Conservation (phyloP, 2,797 vertebrate species). For the Myiotriccus ornatus region DNA sequence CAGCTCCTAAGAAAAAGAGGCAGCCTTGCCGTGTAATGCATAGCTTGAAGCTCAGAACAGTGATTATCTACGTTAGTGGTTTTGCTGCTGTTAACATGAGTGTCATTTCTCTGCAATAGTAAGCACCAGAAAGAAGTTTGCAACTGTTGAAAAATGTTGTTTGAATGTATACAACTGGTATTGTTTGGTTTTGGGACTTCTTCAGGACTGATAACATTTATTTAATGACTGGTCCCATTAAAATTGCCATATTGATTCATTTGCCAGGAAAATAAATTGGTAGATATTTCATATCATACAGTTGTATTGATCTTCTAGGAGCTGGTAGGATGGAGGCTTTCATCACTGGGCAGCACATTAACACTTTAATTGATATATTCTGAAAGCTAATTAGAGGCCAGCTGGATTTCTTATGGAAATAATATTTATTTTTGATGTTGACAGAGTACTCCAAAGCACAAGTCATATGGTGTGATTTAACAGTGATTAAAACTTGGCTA, state of each 20-base stretch:
- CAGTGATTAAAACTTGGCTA: slow-evolving; percentile 50
- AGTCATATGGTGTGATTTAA: slow-evolving; percentile 42
- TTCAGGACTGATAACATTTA: slow-evolving; percentile 14
- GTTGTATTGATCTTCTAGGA: slow-evolving; percentile 23
- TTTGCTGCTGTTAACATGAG: not conserved
- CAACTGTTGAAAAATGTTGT: not conserved
- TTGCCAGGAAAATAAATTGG: slow-evolving; percentile 60
- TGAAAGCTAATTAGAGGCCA: slow-evolving; percentile 54
- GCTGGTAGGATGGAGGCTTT: not conserved
- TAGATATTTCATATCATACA: not conserved
- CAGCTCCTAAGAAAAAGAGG: not conserved
- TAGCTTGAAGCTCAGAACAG: not conserved
- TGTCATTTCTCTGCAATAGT: not conserved
- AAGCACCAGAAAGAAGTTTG: not conserved
- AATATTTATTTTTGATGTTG: slow-evolving; percentile 51
- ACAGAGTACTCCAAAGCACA: slow-evolving; percentile 15
- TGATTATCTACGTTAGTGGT: not conserved
- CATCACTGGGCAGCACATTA: slow-evolving; percentile 16
- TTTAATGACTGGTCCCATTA: slow-evolving; percentile 34
- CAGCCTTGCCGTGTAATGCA: not conserved
- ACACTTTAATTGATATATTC: slow-evolving; percentile 55
- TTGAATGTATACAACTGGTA: not conserved
- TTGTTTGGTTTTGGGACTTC: not conserved
- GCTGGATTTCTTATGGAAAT: slow-evolving; percentile 25
- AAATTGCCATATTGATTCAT: slow-evolving; percentile 47